Conservation (phyloP, 2,888 invertebrate genomes). For the Cheilosia variabilis region DNA sequence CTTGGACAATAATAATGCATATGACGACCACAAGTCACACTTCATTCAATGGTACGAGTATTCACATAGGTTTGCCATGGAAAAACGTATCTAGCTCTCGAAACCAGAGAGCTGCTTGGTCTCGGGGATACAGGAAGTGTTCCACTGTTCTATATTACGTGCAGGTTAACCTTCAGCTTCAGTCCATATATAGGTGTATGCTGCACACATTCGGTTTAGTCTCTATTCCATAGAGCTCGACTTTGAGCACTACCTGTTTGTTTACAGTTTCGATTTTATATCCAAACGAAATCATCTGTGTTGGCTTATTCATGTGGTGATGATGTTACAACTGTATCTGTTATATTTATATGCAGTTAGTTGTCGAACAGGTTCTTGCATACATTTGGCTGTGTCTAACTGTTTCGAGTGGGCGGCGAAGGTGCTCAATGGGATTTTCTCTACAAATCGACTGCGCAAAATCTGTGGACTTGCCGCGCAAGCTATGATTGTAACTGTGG, state of each 20-base stretch:
- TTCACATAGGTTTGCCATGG: not conserved
- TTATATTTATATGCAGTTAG: constrained; percentile 15
- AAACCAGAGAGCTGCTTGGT: constrained; percentile 22
- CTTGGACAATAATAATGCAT: constrained; percentile 72
- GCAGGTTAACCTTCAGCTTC: constrained; percentile 62
- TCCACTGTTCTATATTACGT: constrained; percentile 75
- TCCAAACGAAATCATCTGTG: constrained; percentile 15
- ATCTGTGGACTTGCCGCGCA: constrained; percentile 2
- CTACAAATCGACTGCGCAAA: constrained; percentile 28
- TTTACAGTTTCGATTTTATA: constrained; percentile 49
- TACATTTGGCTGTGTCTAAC: constrained; percentile 40
- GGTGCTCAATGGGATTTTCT: constrained; percentile 21
- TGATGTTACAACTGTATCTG: constrained; percentile 31
- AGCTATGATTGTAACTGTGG: too few relatives aligned
- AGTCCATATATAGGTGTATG: not conserved
- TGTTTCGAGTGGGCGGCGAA: constrained; percentile 20
- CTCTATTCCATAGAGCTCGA: constrained; percentile 37
- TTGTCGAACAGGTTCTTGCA: constrained; percentile 58
- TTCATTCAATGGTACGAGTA: not conserved
- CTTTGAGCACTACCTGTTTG: constrained; percentile 18
- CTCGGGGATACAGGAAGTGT: constrained; percentile 67
- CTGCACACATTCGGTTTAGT: constrained; percentile 17
- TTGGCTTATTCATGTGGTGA: not conserved
- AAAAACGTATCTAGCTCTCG: constrained; percentile 46
- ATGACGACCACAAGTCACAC: constrained; percentile 28